Percentiles rank a stretch among this genome's conserved stretches.
Evolutionary conservation across 2,797 vertebrate genomes (phyloP).

Genomic region (Hoplostethus mediterraneus): DNA sequence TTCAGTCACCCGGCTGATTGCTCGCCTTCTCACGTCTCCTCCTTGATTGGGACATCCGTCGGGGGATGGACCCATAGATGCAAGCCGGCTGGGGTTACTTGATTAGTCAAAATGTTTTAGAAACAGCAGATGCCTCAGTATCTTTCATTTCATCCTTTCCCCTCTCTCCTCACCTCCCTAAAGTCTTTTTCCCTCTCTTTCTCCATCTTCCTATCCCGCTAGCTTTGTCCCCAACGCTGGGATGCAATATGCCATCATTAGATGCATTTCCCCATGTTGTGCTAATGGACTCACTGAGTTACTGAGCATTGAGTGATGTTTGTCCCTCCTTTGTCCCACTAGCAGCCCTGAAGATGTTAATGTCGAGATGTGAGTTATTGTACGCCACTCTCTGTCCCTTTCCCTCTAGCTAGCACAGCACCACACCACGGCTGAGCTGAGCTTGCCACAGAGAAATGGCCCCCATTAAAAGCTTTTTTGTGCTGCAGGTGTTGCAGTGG

Average conservation of each 20-base stretch:
- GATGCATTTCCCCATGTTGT: constrained; percentile 50
- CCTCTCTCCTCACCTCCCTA: not conserved
- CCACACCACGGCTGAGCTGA: constrained; percentile 23
- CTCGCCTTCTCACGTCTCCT: constrained; percentile 8
- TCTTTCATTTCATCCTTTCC: constrained; percentile 8
- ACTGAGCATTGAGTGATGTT: constrained; percentile 34
- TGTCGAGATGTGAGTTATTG: constrained; percentile 55
- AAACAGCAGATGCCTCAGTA: not conserved
- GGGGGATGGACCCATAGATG: not conserved
- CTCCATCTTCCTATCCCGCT: constrained; percentile 16
- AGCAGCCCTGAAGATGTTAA: constrained; percentile 51
- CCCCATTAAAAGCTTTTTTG: constrained; percentile 52
- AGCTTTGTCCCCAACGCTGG: constrained; percentile 6
- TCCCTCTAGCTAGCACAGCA: constrained; percentile 9
- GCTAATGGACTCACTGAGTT: constrained; percentile 51
- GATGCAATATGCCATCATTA: constrained; percentile 53
- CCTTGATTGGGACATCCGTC: constrained; percentile 12
- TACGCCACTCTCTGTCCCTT: constrained; percentile 20
- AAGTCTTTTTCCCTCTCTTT: not conserved
- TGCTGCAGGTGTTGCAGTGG: constrained; percentile 59
- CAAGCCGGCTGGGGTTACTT: constrained; percentile 11
- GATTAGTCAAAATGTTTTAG: constrained; percentile 15
- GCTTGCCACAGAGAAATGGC: constrained; percentile 55
- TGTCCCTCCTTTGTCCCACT: constrained; percentile 33
- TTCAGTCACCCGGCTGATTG: constrained; percentile 23